phyloP scores from a whole-genome alignment of 1,140 invertebrate species.

The Anagrus nilaparvatae region DNA sequence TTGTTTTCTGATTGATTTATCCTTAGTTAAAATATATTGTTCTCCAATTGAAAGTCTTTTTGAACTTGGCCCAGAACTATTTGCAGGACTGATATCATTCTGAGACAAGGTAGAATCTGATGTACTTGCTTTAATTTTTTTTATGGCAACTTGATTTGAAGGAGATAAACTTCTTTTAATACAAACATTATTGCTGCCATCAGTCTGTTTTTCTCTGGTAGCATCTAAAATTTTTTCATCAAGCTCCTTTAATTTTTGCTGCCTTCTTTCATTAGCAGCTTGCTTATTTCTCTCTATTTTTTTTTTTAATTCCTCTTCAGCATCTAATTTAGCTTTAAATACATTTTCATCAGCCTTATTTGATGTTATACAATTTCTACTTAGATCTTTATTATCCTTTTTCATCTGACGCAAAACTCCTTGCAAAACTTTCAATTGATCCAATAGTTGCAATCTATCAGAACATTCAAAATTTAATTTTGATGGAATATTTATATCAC shows the following conservation, averaged over 20 bases:
- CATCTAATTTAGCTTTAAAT: not conserved
- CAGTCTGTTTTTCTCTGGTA: too few species aligned
- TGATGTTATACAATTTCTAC: constrained; percentile 4
- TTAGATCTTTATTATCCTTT: constrained; percentile 5
- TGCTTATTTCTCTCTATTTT: constrained; percentile 27
- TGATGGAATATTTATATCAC: constrained; percentile 23
- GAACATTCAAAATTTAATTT: constrained; percentile 25
- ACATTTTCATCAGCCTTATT: not conserved
- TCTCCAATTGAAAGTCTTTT: constrained; percentile 9
- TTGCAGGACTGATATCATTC: too few species aligned
- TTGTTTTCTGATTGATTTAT: constrained; percentile 16
- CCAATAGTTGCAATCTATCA: constrained; percentile 27
- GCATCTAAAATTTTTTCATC: constrained; percentile 20
- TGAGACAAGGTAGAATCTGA: too few species aligned
- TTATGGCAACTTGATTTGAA: too few species aligned
- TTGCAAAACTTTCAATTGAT: constrained; percentile 34
- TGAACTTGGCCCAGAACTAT: too few species aligned
- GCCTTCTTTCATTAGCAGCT: constrained; percentile 12
- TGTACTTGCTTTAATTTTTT: too few species aligned
- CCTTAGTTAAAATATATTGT: constrained; percentile 12
- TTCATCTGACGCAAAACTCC: constrained; percentile 27
- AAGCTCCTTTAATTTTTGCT: constrained; percentile 23
- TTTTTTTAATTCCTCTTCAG: constrained; percentile 20
- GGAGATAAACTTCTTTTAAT: not conserved
- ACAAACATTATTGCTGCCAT: not conserved